Evolutionary conservation across 35 echinoderm and acorn worm genomes (phyloP), one percentile per base, ranked within the genome.

Genomic region (Heliocidaris erythrogramma): DNA sequence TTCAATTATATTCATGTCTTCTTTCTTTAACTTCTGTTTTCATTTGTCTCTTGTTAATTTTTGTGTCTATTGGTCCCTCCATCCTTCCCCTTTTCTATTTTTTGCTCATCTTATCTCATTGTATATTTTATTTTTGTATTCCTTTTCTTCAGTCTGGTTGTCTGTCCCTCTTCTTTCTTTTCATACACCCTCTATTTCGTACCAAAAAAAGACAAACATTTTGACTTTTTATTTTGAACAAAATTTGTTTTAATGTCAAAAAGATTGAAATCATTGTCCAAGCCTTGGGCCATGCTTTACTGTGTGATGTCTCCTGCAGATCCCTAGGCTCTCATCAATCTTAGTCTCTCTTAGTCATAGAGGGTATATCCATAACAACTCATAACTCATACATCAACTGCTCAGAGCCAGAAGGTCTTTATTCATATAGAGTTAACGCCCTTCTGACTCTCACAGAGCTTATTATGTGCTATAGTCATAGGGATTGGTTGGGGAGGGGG

Each of bases 301-400:
- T 78, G 65, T 24, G 65, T 78, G 27, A 78, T 24, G 27, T 78
- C 65, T 8, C 7, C 27, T 78, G 4, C 4, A 8, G 6, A 27
- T n/a, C 65, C 65, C 65, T 4, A 78, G 65, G 5, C 30, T n/a
- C 31, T 89, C 87, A n/a, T 48, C 87, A 89, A 47, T 48, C 47
- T 48, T 89, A 27, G 11, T 89, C 87, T 89, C 87, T 89, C 87
- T 89, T 89, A 89, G 87, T 89, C 87, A 89, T 48, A 32, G 87
- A 48, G 11, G 87, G 87, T 8, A 32, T 27, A 42, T 3, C 32
- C 87, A 31, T n/a, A 47, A 89, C 87, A 89, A 89, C 4, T 31
- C 87, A 89, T 89, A 89, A 89, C 47, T 89, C 87, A 89, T 27
- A 78, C 65, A 78, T 24, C 65, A 27, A 3, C 27, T 24, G 7